Conservation (phyloP, 1,140 invertebrate genomes). For the Neuroterus valhalla region DNA sequence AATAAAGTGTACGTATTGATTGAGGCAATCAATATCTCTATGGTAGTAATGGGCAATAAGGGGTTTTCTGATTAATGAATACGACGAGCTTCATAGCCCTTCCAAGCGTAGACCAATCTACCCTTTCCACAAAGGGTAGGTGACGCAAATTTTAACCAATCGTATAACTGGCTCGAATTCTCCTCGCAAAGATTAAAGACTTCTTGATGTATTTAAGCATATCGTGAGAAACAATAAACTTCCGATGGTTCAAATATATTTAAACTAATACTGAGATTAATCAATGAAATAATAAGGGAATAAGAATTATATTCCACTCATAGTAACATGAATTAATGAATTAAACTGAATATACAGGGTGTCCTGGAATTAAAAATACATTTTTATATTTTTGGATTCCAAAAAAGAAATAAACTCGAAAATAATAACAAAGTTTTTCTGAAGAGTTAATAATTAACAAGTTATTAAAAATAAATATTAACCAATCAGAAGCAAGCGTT, state of each 20-base stretch:
- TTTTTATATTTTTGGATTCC: no score
- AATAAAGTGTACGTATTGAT: not conserved
- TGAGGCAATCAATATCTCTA: not conserved
- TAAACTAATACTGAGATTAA: no score
- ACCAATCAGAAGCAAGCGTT: no score
- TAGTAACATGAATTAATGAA: no score
- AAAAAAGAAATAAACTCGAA: no score
- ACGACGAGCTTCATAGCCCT: conserved; percentile 11
- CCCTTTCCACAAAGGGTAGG: conserved; percentile 2
- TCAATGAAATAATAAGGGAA: no score
- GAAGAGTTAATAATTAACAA: no score
- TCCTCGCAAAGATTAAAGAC: not conserved
- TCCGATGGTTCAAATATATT: not conserved
- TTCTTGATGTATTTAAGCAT: not conserved
- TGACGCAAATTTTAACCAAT: conserved; percentile 19
- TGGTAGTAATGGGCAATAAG: not conserved
- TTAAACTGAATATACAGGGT: no score
- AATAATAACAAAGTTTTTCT: no score
- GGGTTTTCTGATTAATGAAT: conserved; percentile 26
- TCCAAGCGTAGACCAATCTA: not conserved
- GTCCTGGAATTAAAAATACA: no score
- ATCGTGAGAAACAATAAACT: not conserved
- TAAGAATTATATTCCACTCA: no score
- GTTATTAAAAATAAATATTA: no score
- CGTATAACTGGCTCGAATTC: not conserved